Percentiles rank a stretch among this genome's conserved stretches.
phyloP scores from a whole-genome alignment of 1,140 invertebrate species.

The Drosophila guanche region DNA sequence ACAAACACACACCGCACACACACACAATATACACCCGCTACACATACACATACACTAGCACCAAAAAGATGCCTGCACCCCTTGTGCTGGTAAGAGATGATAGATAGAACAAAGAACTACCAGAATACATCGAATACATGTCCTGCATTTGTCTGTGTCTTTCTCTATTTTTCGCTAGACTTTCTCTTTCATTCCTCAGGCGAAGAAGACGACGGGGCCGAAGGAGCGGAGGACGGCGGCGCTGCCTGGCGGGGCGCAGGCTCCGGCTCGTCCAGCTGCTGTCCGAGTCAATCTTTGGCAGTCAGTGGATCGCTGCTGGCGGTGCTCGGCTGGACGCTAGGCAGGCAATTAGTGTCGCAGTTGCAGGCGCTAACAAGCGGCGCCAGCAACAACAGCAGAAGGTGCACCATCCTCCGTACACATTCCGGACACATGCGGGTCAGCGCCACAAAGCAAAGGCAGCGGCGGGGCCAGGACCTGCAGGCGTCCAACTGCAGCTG shows the following conservation, averaged over 20 bases:
- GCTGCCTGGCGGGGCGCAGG: slow-evolving; percentile 67
- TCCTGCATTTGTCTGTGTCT: slow-evolving; percentile 56
- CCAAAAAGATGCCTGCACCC: slow-evolving; percentile 13
- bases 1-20: slow-evolving; percentile 12
- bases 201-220: slow-evolving; percentile 72
- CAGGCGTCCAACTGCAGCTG: slow-evolving; percentile 50
- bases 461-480: slow-evolving; percentile 34
- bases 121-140: slow-evolving; percentile 64
- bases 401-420: slow-evolving; percentile 15
- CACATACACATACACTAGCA: slow-evolving; percentile 23
- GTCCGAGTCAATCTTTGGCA: slow-evolving; percentile 41
- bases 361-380: slow-evolving; percentile 47
- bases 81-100: too few relatives aligned
- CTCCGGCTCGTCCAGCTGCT: slow-evolving; percentile 31
- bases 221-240: slow-evolving; percentile 67
- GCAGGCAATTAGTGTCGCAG: slow-evolving; percentile 72
- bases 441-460: slow-evolving; percentile 28
- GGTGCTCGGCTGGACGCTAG: slow-evolving; percentile 64
- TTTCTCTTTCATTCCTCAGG: slow-evolving; percentile 77
- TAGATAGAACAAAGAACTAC: slow-evolving; percentile 21
- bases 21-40: slow-evolving; percentile 13
- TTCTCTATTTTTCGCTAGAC: slow-evolving; percentile 79
- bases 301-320: slow-evolving; percentile 55
- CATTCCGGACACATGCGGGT: slow-evolving; percentile 42
- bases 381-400: slow-evolving; percentile 25